Conservation (phyloP, 1,140 invertebrate genomes). For the Camponotus vicinus region DNA sequence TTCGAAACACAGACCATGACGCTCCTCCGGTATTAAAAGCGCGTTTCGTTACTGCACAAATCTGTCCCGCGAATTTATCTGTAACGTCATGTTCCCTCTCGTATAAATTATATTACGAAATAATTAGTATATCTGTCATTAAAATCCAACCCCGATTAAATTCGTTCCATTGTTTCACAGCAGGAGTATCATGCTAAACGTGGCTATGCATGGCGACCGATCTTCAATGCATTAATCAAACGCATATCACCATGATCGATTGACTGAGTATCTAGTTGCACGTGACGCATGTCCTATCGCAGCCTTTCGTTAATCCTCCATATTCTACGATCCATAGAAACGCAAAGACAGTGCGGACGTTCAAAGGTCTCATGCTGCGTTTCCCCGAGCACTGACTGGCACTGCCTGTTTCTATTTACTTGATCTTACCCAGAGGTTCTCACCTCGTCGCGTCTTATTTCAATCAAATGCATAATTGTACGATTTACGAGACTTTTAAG, state of each 20-base stretch:
- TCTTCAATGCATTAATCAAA: slow-evolving; percentile 31
- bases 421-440: slow-evolving; percentile 70
- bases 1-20: slow-evolving; percentile 6
- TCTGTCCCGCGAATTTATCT: slow-evolving; percentile 34
- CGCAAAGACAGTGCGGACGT: slow-evolving; percentile 68
- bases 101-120: slow-evolving; percentile 2
- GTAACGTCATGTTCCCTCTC: neutral
- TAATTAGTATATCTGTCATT: slow-evolving; percentile 9
- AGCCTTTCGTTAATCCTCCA: slow-evolving; percentile 64
- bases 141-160: neutral
- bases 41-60: slow-evolving; percentile 29
- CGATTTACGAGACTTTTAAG: neutral
- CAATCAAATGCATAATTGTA: neutral
- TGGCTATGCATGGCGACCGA: neutral
- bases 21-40: slow-evolving; percentile 47
- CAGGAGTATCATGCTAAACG: neutral
- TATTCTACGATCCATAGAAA: slow-evolving; percentile 63
- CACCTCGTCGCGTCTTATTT: slow-evolving; percentile 14
- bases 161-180: neutral
- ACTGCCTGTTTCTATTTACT: slow-evolving; percentile 79
- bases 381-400: slow-evolving; percentile 72
- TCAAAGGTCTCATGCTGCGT: slow-evolving; percentile 71
- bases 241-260: slow-evolving; percentile 36
- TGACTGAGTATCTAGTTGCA: slow-evolving; percentile 15
- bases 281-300: slow-evolving; percentile 25